Evolutionary conservation across 2,797 vertebrate species (phyloP).

Genomic region (Coregonus ussuriensis): DNA sequence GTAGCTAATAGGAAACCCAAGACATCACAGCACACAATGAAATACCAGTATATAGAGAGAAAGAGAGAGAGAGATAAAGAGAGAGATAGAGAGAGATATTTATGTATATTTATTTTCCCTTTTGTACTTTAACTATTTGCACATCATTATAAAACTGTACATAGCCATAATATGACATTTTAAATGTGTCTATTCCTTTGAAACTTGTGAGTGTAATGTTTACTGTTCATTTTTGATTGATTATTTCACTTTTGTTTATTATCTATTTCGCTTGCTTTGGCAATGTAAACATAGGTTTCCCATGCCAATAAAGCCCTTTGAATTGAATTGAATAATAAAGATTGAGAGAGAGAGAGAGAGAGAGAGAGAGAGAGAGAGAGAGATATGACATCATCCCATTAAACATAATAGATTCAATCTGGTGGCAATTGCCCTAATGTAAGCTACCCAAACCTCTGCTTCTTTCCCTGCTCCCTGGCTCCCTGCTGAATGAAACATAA

Average conservation of each 20-base stretch:
- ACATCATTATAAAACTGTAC: too few species aligned
- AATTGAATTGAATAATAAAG: too few species aligned
- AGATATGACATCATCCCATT: conserved; percentile 60
- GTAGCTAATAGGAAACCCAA: conserved; percentile 33
- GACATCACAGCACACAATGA: conserved; percentile 25
- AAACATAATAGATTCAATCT: conserved; percentile 66
- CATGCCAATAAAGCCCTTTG: too few species aligned
- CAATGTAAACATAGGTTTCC: too few species aligned
- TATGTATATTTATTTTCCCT: too few species aligned
- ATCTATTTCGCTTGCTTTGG: too few species aligned
- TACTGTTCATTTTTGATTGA: too few species aligned
- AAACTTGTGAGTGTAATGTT: too few species aligned
- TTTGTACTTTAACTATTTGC: too few species aligned
- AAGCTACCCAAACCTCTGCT: conserved; percentile 33
- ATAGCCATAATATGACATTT: too few species aligned
- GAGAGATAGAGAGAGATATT: background rate
- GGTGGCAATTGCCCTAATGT: conserved; percentile 43
- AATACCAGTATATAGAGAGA: conserved; percentile 1
- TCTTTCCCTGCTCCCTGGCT: background rate
- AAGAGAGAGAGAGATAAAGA: background rate
- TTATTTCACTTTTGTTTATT: too few species aligned
- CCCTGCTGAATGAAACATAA: conserved; percentile 46
- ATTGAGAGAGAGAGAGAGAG: background rate
- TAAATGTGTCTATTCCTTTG: too few species aligned
- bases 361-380: background rate